phyloP scores from a whole-genome alignment of 2,888 invertebrate genomes.

The Nomada goodeniana region DNA sequence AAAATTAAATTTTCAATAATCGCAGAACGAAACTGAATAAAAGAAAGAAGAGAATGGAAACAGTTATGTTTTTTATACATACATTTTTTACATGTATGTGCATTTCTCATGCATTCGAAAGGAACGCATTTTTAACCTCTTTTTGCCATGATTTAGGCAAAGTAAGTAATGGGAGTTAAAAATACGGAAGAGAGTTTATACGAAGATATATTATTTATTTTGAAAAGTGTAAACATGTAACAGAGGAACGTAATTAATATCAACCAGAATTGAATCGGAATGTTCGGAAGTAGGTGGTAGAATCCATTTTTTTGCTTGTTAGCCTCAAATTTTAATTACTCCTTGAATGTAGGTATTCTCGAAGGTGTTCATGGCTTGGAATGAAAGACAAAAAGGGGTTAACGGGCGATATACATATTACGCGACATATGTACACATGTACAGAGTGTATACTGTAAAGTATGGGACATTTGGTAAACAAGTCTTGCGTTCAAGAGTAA shows the following conservation, averaged over 20 bases:
- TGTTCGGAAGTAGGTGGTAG: constrained; percentile 2
- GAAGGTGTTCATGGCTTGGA: constrained; percentile 8
- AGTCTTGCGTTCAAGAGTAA: neutral
- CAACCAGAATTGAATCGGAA: constrained; percentile 21
- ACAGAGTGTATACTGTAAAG: constrained; percentile 31
- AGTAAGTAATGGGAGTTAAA: neutral
- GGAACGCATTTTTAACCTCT: constrained; percentile 51
- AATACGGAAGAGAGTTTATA: constrained; percentile 1
- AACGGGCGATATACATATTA: constrained; percentile 40
- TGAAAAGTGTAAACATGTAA: neutral
- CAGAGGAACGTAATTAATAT: neutral
- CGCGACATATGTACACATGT: constrained; percentile 30
- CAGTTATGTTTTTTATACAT: constrained; percentile 44
- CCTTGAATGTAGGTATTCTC: neutral
- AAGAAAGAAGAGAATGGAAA: constrained; percentile 6
- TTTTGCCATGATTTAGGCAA: constrained; percentile 26
- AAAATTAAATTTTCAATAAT: constrained; percentile 21
- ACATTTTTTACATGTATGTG: constrained; percentile 48
- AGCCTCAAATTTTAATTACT: constrained; percentile 8
- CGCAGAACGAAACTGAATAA: constrained; percentile 11
- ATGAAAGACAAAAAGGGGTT: constrained; percentile 49
- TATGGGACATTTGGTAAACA: constrained; percentile 19
- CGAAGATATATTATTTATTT: constrained; percentile 3
- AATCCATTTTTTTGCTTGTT: neutral
- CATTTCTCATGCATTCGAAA: constrained; percentile 50